Evolutionary conservation across 2,888 invertebrate species (phyloP).

Genomic region (Horisme vitalbata): DNA sequence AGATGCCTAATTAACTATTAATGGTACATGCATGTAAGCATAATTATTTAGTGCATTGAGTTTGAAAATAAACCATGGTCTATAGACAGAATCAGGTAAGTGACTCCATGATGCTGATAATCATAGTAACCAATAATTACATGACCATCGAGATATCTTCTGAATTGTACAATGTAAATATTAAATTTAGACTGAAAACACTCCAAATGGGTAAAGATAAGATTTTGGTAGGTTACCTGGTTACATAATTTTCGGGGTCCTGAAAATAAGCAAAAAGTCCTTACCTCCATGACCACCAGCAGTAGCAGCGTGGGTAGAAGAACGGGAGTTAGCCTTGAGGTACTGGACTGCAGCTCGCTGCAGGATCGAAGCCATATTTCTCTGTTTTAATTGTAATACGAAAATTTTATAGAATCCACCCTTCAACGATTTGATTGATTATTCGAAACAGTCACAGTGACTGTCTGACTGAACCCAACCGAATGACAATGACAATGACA

Average conservation of each 20-base stretch:
- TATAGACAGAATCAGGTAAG: too few relatives aligned
- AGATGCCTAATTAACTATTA: too few relatives aligned
- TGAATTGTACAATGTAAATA: neutral
- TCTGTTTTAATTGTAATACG: constrained; percentile 3
- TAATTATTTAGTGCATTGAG: too few relatives aligned
- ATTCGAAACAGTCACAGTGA: too few relatives aligned
- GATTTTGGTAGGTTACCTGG: constrained; percentile 62
- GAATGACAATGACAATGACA: too few relatives aligned
- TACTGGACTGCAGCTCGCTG: constrained; percentile 70
- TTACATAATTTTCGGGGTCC: constrained; percentile 67
- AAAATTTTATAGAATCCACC: constrained; percentile 18
- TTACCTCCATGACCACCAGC: constrained; percentile 77
- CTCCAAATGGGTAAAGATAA: constrained; percentile 41
- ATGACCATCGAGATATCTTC: neutral
- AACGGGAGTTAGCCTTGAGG: constrained; percentile 70
- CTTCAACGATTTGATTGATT: too few relatives aligned
- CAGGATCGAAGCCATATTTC: constrained; percentile 75
- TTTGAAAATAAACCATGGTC: too few relatives aligned
- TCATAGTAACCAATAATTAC: too few relatives aligned
- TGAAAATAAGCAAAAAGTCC: constrained; percentile 24
- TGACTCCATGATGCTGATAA: too few relatives aligned
- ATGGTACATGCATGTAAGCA: too few relatives aligned
- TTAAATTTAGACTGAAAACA: neutral
- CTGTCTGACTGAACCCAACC: too few relatives aligned
- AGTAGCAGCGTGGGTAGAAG: constrained; percentile 64